Conservation (phyloP, 2,888 invertebrate genomes). For the Xestia c-nigrum region DNA sequence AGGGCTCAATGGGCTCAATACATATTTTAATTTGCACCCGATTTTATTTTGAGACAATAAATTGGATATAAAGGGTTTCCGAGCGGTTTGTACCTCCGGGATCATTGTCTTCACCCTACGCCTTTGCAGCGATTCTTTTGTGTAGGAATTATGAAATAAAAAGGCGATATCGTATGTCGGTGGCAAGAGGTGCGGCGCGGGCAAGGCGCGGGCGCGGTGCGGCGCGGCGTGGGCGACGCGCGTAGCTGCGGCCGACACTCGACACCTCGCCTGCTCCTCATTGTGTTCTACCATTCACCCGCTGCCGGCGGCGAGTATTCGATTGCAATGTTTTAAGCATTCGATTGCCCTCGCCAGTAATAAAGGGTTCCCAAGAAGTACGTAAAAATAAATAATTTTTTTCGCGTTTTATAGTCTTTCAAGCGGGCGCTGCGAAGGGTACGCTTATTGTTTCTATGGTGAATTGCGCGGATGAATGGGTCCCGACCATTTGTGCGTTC, state of each 20-base stretch:
- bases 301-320: conserved; percentile 82
- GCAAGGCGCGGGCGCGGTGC: conserved; percentile 77
- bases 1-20: conserved; percentile 79
- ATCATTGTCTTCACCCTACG: conserved; percentile 90
- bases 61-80: conserved; percentile 89
- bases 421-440: conserved; percentile 86
- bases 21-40: conserved; percentile 90
- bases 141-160: conserved; percentile 89
- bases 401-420: conserved; percentile 84
- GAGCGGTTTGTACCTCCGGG: conserved; percentile 89
- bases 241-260: conserved; percentile 74
- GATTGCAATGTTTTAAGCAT: conserved; percentile 90
- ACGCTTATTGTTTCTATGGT: conserved; percentile 88
- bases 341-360: conserved; percentile 88
- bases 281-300: conserved; percentile 81
- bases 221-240: conserved; percentile 71
- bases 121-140: conserved; percentile 86
- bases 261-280: conserved; percentile 78
- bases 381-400: conserved; percentile 83
- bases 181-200: conserved; percentile 77
- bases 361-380: conserved; percentile 89
- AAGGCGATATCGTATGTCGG: conserved; percentile 89
- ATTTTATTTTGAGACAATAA: conserved; percentile 90
- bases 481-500: conserved; percentile 83
- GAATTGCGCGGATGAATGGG: conserved; percentile 88